Percentiles rank a stretch among this genome's conserved stretches.
Evolutionary conservation across 2,113 vertebrate species (phyloP).

Genomic region (Corythaeola cristata): DNA sequence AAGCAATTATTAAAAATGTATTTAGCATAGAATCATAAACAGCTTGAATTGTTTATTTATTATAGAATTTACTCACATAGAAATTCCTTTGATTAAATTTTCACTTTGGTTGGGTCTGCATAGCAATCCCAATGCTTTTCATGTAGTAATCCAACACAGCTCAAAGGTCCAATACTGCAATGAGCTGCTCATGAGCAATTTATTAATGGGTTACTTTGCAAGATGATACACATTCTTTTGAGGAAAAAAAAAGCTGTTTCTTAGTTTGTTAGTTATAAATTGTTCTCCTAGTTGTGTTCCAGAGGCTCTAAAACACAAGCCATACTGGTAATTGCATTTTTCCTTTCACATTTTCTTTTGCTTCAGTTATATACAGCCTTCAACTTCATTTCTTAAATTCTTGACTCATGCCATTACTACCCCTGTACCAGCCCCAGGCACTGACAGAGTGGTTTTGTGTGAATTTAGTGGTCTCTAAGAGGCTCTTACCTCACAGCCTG

Average conservation of each 20-base stretch:
- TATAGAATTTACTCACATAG: background rate
- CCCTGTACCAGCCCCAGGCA: background rate
- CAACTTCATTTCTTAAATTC: background rate
- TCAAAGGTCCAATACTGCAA: background rate
- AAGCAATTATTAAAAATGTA: background rate
- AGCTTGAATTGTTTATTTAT: background rate
- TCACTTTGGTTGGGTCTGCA: background rate
- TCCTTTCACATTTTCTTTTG: background rate
- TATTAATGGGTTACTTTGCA: background rate
- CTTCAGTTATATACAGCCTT: background rate
- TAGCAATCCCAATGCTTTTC: background rate
- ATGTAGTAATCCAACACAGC: background rate
- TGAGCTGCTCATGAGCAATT: background rate
- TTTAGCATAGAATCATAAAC: background rate
- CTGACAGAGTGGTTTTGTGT: background rate
- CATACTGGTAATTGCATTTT: background rate
- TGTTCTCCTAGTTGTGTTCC: background rate
- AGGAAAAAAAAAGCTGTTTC: background rate
- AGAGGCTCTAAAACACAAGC: background rate
- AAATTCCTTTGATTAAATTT: conserved; percentile 5
- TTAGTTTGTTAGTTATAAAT: background rate
- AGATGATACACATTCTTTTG: background rate
- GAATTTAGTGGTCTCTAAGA: background rate
- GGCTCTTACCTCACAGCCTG: background rate
- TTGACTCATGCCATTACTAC: background rate